phyloP scores from a whole-genome alignment of 2,888 invertebrate species.

The Malachius bipustulatus region DNA sequence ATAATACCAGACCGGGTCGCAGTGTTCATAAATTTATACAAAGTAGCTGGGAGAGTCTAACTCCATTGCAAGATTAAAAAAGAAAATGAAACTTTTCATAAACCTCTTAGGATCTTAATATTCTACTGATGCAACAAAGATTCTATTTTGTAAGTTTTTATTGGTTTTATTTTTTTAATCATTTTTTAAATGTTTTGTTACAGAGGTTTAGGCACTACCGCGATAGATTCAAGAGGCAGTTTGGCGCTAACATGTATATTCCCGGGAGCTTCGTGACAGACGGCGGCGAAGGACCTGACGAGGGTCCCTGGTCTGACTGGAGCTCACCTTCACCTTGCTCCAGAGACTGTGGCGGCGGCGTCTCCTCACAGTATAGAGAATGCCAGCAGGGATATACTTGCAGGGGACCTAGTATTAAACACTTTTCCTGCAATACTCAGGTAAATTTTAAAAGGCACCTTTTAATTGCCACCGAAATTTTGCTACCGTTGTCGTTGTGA shows the following conservation, averaged over 20 bases:
- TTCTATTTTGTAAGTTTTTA: too few relatives aligned
- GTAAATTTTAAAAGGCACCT: too few relatives aligned
- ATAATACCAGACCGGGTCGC: too few relatives aligned
- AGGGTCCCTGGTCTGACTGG: slow-evolving; percentile 75
- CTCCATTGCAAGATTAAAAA: too few relatives aligned
- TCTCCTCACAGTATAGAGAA: slow-evolving; percentile 70
- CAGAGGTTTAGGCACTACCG: slow-evolving; percentile 49
- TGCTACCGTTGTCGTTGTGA: too few relatives aligned
- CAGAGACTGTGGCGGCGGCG: slow-evolving; percentile 86
- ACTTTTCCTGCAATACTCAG: slow-evolving; percentile 86
- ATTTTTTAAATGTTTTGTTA: slow-evolving; percentile 22
- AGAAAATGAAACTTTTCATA: too few relatives aligned
- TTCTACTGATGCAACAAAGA: too few relatives aligned
- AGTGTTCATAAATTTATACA: too few relatives aligned
- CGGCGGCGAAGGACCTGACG: slow-evolving; percentile 46
- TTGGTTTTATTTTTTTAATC: too few relatives aligned
- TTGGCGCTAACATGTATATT: slow-evolving; percentile 60
- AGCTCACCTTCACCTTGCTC: slow-evolving; percentile 75
- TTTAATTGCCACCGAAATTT: too few relatives aligned
- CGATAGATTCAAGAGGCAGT: slow-evolving; percentile 64
- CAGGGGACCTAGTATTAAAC: slow-evolving; percentile 66
- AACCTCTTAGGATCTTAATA: too few relatives aligned
- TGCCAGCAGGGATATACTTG: slow-evolving; percentile 59
- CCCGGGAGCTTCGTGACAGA: slow-evolving; percentile 62
- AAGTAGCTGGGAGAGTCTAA: too few relatives aligned